Base-by-base conservation (phyloP, 1,140 invertebrate species). In the Bombus soroeensis region DNA sequence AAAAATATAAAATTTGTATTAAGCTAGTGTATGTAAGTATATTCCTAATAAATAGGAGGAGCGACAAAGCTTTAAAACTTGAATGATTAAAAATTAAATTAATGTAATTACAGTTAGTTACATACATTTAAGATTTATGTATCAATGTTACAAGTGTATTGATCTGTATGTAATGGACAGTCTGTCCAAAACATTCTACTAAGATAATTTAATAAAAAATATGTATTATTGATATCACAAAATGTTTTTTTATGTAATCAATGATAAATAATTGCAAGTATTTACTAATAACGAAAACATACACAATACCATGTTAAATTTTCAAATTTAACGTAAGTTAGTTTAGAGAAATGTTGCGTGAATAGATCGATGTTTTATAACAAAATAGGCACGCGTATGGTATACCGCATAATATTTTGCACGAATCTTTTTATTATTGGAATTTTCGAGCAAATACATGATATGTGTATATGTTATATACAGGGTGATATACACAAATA, bases 401-500 rank as follows among this genome's bases (percentile, higher is more conserved):
- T 34, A 32, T 28, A 28, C 39, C 32, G 43, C 22, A 62, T 62
- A 81, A 12, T 53, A 22, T 64, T 53, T 39, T 8, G 53, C 73
- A 85, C 66, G 41, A 85, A 83, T 57, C 53, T 68, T 34, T 39
- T 22, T n/a, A 13, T 72, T 73, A 43, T 47, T 32, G 37, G 13
- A 75, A 75, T 59, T 74, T 37, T 1, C 9, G 6, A 47, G 18
- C 3, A 71, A 39, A 70, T 43, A 28, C 6, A 6, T 53, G 47
- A 53, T 18, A 53, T 53, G 22, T 53, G 47, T 22, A 53, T 22
- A 53, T 22, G 18, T 22, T 53, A 22, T 53, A 53, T 22, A 53
- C 18, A 53, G 18, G 47, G 18, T 53, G 15, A 53, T 53, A 53
- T 53, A 22, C 47, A 53, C 22, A 53, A 53, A 53, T 22, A 53